Evolutionary conservation across 2,888 invertebrate genomes (phyloP).

Genomic region (Phrixothrix hirtus): DNA sequence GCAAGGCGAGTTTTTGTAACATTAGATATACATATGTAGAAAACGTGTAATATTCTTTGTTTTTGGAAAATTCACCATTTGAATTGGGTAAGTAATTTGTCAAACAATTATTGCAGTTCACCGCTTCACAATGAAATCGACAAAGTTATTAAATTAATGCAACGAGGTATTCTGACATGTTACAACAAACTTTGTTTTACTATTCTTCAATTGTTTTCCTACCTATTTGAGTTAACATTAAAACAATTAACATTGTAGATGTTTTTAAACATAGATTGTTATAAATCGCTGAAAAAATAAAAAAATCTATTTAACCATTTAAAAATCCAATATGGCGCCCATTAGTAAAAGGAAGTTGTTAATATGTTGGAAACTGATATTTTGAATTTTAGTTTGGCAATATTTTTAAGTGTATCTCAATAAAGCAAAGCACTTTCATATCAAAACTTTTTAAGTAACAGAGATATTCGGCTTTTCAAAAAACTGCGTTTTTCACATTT

Average conservation of each 20-base stretch:
- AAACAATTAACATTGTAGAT: background rate
- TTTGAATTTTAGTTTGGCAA: background rate
- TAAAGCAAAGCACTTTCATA: background rate
- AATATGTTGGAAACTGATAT: background rate
- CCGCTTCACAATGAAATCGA: too few relatives aligned
- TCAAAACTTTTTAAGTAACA: background rate
- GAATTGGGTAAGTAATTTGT: too few relatives aligned
- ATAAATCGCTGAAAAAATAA: background rate
- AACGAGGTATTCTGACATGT: too few relatives aligned
- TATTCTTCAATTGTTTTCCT: too few relatives aligned
- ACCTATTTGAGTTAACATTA: too few relatives aligned
- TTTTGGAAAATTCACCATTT: too few relatives aligned
- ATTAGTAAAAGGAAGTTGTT: background rate
- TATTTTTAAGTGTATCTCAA: background rate
- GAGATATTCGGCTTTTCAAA: background rate
- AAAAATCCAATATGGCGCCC: background rate
- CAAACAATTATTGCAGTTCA: too few relatives aligned
- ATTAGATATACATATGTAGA: too few relatives aligned
- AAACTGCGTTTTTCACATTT: background rate
- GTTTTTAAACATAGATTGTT: background rate
- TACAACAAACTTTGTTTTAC: too few relatives aligned
- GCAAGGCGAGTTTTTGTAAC: too few relatives aligned
- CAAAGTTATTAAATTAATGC: too few relatives aligned
- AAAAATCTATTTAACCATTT: background rate
- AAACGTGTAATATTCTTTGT: too few relatives aligned